Conservation (phyloP, 2,888 invertebrate species). For the Acrobasis repandana region DNA sequence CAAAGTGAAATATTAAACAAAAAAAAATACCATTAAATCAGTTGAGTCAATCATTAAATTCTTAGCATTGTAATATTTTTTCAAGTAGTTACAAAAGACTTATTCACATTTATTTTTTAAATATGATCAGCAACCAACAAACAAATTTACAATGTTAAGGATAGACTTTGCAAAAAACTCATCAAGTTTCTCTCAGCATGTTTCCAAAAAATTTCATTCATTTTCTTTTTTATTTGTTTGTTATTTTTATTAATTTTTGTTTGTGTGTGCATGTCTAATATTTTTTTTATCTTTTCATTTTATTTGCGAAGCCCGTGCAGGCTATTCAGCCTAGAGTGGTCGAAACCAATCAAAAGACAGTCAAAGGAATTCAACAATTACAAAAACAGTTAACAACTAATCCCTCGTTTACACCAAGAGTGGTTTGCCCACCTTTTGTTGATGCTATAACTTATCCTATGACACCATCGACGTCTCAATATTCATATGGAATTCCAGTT, state of each 20-base stretch:
- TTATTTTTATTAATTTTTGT: slow-evolving; percentile 37
- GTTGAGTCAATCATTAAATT: neutral
- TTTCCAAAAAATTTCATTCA: slow-evolving; percentile 14
- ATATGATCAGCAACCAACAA: no score
- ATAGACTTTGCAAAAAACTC: neutral
- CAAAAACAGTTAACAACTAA: slow-evolving; percentile 77
- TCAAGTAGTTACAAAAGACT: no score
- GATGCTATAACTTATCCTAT: slow-evolving; percentile 60
- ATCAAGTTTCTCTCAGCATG: slow-evolving; percentile 1
- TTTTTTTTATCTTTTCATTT: slow-evolving; percentile 56
- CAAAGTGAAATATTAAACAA: no score
- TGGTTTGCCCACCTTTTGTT: slow-evolving; percentile 74
- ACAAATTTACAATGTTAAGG: neutral
- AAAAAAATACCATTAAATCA: neutral
- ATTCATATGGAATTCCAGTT: slow-evolving; percentile 65
- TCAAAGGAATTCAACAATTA: slow-evolving; percentile 36
- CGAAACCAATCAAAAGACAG: slow-evolving; percentile 55
- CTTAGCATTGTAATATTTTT: no score
- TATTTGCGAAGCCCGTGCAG: slow-evolving; percentile 79
- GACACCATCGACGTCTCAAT: slow-evolving; percentile 50
- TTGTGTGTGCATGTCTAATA: slow-evolving; percentile 60
- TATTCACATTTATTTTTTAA: no score
- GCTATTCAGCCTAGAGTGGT: slow-evolving; percentile 81
- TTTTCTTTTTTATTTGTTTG: slow-evolving; percentile 42
- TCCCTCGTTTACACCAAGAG: slow-evolving; percentile 74